Evolutionary conservation across 2,888 invertebrate species (phyloP).

Genomic region (Agrilus biguttatus): DNA sequence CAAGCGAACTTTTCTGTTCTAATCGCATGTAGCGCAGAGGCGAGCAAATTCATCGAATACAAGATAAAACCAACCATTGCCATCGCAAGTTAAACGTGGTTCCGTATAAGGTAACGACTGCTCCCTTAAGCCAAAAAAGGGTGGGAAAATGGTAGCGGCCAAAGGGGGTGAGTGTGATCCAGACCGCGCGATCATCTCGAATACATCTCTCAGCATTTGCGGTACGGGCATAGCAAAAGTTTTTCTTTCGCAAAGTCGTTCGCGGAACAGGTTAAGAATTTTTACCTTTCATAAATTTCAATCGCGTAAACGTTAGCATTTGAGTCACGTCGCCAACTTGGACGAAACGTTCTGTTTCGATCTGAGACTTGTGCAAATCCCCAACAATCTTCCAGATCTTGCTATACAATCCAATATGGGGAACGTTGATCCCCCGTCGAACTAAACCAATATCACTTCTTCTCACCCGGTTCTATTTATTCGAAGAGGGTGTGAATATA

Average conservation of each 20-base stretch:
- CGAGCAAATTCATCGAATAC: too few species aligned
- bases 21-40: too few species aligned
- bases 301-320: conserved; percentile 28
- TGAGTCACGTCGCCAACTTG: conserved; percentile 32
- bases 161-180: too few species aligned
- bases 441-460: conserved; percentile 25
- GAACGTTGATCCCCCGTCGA: conserved; percentile 28
- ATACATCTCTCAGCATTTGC: too few species aligned
- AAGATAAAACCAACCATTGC: too few species aligned
- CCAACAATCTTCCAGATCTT: conserved; percentile 33
- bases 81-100: too few species aligned
- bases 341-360: conserved; percentile 32
- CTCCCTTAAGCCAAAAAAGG: too few species aligned
- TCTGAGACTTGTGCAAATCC: conserved; percentile 33
- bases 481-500: conserved; percentile 18
- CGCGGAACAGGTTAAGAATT: conserved; percentile 25
- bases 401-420: conserved; percentile 29
- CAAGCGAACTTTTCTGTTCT: too few species aligned
- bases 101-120: too few species aligned
- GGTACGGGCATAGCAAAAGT: background rate
- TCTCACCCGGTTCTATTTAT: conserved; percentile 26
- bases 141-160: too few species aligned
- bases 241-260: conserved; percentile 4
- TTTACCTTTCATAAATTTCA: conserved; percentile 32
- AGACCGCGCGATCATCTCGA: too few species aligned